Base-by-base conservation (phyloP, 2,888 invertebrate species). In the Saturnia pavonia region DNA sequence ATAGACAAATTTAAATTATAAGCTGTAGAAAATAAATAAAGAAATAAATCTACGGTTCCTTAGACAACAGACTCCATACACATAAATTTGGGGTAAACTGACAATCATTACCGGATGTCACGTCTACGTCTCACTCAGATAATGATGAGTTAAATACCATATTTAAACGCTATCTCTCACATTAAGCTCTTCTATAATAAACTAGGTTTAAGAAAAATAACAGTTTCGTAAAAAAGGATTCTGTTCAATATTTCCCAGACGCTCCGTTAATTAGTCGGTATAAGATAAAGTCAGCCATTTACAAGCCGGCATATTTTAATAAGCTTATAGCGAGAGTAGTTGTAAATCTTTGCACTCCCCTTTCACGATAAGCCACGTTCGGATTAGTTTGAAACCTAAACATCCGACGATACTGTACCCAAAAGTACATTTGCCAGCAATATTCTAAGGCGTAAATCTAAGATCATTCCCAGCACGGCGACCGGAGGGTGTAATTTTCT, bases 401-500 rank as follows among this genome's bases (percentile, higher is more conserved):
- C 73, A 77, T 74, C 73, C 70, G 71, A 70, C 73, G 71, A 71
- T 72, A 65, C 19, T 72, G 69, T 70, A 69, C 51, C 22, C 70
- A 57, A 69, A 70, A 67, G 66, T 67, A 69, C 48, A 54, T 40
- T 65, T 65, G 69, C 51, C 54, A 19, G 16, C 54, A 25, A 67
- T 70, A 40, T 54, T 66, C 48, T 22, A 40, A 65, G 42, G 48
- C 70, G 67, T 54, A 54, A 70, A 70, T 67, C 43, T 57, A 40
- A 54, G 67, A 70, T 40, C 67, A 63, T 72, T 75, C 73, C 77
- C 57, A 74, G 72, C 51, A 22, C 42, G 70, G 40, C 54, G 66
- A n/a, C 66, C 54, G 54, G 12, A 40, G 60, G 60, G 82, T 81
- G 84, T 86, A 87, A 88, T 88, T 86, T 86, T 81, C 80, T 83